These are phyloP conservation scores for Mus musculus DNA, from an alignment of 2,113 vertebrate species.

Conservation along the genomic window DNA sequence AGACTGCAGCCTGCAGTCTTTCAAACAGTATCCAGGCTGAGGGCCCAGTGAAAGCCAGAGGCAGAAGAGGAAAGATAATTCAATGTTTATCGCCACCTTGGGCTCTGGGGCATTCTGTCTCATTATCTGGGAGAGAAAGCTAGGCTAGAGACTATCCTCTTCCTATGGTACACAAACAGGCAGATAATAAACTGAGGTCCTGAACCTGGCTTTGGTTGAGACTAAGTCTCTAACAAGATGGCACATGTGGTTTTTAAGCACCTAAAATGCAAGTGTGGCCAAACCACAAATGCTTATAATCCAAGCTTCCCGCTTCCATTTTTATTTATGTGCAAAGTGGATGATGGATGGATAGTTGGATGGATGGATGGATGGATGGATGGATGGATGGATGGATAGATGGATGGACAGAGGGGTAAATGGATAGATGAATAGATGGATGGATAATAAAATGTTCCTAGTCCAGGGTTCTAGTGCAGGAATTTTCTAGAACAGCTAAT, in stretches of 20 bases:
- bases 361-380: background rate
- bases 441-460: background rate
- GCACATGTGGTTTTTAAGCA: background rate
- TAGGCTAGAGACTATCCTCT: background rate
- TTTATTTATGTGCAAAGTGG: constrained; percentile 29
- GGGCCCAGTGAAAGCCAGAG: background rate
- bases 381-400: background rate
- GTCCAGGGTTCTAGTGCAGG: background rate
- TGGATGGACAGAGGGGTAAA: background rate
- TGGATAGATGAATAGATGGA: background rate
- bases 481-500: constrained; percentile 51
- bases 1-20: constrained; percentile 28
- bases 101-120: background rate
- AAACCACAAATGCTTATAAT: constrained; percentile 23
- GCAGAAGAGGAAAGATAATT: background rate
- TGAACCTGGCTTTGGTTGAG: background rate
- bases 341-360: background rate
- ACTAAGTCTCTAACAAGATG: background rate
- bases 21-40: constrained; percentile 25
- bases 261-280: background rate
- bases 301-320: constrained; percentile 29
- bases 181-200: background rate
- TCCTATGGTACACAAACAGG: background rate
- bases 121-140: constrained; percentile 11
- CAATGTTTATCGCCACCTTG: background rate